Evolutionary conservation across 2,888 invertebrate species (phyloP).

Genomic region (Leptopilina myrica): DNA sequence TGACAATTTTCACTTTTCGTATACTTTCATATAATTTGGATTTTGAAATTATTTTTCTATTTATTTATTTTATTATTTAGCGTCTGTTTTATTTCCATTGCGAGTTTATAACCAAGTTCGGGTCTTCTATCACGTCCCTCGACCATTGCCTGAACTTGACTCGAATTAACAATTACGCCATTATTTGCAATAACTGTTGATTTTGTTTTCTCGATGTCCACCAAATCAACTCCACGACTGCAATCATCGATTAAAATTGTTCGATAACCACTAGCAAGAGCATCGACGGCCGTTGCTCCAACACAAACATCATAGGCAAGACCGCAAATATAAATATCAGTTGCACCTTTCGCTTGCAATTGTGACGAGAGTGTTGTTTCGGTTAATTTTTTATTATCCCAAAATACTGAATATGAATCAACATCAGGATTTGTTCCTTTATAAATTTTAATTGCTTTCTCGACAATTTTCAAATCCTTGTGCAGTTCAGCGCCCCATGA

Average conservation of each 20-base stretch:
- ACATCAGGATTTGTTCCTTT: conserved; percentile 96
- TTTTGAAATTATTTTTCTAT: neutral
- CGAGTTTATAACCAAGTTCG: conserved; percentile 92
- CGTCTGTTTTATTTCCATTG: conserved; percentile 85
- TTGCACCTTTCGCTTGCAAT: conserved; percentile 87
- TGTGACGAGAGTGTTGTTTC: conserved; percentile 91
- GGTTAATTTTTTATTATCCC: conserved; percentile 96
- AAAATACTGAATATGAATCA: conserved; percentile 98
- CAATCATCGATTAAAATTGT: conserved; percentile 94
- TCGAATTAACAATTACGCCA: conserved; percentile 89
- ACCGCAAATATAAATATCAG: conserved; percentile 96
- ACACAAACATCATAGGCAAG: conserved; percentile 97
- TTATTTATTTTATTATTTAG: conserved; percentile 59
- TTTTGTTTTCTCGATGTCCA: conserved; percentile 91
- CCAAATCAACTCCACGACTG: conserved; percentile 90
- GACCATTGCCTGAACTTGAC: conserved; percentile 91
- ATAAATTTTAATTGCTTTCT: conserved; percentile 88
- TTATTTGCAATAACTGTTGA: conserved; percentile 85
- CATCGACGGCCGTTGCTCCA: conserved; percentile 92
- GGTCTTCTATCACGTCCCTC: conserved; percentile 91
- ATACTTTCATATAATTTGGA: conserved; percentile 13
- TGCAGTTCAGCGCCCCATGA: conserved; percentile 97
- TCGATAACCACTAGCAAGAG: conserved; percentile 93
- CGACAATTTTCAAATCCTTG: conserved; percentile 89
- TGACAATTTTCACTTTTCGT: neutral